These are phyloP conservation scores for Spodoptera littoralis DNA, from an alignment of 2,888 invertebrate genomes.

Conservation along the genomic window DNA sequence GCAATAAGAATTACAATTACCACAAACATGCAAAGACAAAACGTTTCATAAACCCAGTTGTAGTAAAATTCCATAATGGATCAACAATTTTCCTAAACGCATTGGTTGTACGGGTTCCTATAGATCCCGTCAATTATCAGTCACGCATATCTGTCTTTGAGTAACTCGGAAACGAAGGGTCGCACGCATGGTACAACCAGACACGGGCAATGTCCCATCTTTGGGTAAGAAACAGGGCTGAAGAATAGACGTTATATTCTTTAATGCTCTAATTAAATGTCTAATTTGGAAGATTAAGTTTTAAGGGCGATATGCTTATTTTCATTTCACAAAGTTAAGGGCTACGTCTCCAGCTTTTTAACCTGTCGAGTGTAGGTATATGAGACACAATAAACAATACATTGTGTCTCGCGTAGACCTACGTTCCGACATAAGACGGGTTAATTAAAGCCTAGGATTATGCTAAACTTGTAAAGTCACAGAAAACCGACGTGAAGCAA, in stretches of 20 bases:
- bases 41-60: conserved; percentile 21
- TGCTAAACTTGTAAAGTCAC: too few relatives aligned
- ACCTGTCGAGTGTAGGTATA: too few relatives aligned
- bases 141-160: conserved; percentile 64
- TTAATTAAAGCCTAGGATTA: too few relatives aligned
- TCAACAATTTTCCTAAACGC: conserved; percentile 51
- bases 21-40: background rate
- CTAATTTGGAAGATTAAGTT: too few relatives aligned
- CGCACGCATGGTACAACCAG: conserved; percentile 68
- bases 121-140: conserved; percentile 60
- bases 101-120: conserved; percentile 51
- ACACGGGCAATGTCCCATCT: conserved; percentile 53
- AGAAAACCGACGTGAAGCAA: too few relatives aligned
- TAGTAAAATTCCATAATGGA: conserved; percentile 38
- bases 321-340: too few relatives aligned
- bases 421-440: too few relatives aligned
- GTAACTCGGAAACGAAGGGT: conserved; percentile 34
- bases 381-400: too few relatives aligned
- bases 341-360: too few relatives aligned
- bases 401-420: too few relatives aligned
- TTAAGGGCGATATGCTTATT: too few relatives aligned
- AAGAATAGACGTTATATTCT: conserved; percentile 34
- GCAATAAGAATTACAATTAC: conserved; percentile 12
- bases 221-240: conserved; percentile 50
- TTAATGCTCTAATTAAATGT: too few relatives aligned